A percentile compares a stretch with the other conserved stretches of the same genome.
These are phyloP conservation scores for Chrysogorgia sp. DNA, from an alignment of 92 coral and sea anemone genomes.

Conservation along the genomic window DNA sequence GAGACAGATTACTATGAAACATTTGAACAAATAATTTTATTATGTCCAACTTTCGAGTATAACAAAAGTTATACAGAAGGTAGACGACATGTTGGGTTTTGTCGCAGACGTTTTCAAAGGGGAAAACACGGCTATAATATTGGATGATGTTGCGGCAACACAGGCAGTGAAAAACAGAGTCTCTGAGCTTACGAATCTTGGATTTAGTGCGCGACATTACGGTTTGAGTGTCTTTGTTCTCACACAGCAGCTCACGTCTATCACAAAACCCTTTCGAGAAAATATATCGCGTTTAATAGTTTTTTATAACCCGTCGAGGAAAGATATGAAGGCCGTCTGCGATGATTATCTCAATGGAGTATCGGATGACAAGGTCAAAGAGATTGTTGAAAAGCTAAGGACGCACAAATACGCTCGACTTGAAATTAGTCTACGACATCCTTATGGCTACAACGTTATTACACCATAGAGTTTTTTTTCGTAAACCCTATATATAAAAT, in stretches of 20 bases:
- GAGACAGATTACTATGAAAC: conserved; percentile 3
- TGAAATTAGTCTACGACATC: too few relatives aligned
- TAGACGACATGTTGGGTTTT: background rate
- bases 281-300: too few relatives aligned
- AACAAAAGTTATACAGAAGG: background rate
- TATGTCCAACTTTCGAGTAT: background rate
- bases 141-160: background rate
- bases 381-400: too few relatives aligned
- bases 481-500: too few relatives aligned
- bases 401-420: too few relatives aligned
- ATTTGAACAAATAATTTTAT: background rate
- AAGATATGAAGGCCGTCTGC: too few relatives aligned
- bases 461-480: too few relatives aligned
- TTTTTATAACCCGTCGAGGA: too few relatives aligned
- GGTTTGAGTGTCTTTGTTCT: conserved; percentile 16
- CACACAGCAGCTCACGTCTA: conserved; percentile 20
- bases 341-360: too few relatives aligned
- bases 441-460: too few relatives aligned
- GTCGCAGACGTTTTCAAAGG: conserved; percentile 1
- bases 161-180: background rate
- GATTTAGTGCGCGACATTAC: conserved; percentile 27
- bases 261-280: conserved; percentile 27
- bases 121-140: background rate
- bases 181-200: conserved; percentile 1
- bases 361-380: too few relatives aligned